These are phyloP conservation scores for Arrhopalites spinosus DNA, from an alignment of 2,888 invertebrate genomes.

Conservation along the genomic window DNA sequence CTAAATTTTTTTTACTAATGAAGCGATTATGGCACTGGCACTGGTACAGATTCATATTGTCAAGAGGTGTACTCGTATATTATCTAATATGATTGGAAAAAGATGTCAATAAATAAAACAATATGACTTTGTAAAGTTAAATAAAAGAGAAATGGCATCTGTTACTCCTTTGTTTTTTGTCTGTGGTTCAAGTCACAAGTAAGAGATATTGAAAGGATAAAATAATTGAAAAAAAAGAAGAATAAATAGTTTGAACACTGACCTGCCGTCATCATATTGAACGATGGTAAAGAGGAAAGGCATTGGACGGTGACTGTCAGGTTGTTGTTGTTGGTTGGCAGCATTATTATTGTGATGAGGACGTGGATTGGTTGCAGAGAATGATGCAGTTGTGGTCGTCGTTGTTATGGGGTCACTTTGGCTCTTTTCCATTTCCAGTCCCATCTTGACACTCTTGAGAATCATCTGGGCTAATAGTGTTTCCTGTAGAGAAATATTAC, in stretches of 20 bases:
- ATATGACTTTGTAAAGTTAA: too few species aligned
- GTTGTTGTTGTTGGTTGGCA: constrained; percentile 38
- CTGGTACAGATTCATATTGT: too few species aligned
- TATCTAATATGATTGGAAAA: too few species aligned
- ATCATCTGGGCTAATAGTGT: constrained; percentile 53
- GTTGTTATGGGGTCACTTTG: constrained; percentile 26
- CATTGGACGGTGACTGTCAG: constrained; percentile 14
- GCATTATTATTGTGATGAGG: constrained; percentile 27
- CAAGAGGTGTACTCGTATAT: too few species aligned
- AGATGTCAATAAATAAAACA: too few species aligned
- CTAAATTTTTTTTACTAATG: too few species aligned
- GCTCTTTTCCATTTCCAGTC: constrained; percentile 50
- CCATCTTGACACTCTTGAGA: constrained; percentile 53
- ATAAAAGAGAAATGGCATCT: too few species aligned
- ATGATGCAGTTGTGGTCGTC: constrained; percentile 13
- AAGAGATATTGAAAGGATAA: neutral
- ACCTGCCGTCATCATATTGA: constrained; percentile 54
- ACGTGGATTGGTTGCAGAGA: constrained; percentile 11
- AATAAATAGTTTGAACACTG: constrained; percentile 15
- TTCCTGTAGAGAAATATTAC: constrained; percentile 39
- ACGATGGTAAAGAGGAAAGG: constrained; percentile 51
- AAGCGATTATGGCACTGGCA: too few species aligned
- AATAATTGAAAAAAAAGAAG: neutral
- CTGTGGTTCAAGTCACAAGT: too few species aligned
- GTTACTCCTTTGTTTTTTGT: too few species aligned